Evolutionary conservation across 2,113 vertebrate genomes (phyloP), one percentile per base, ranked within the genome.

Genomic region (Pithys albifrons): DNA sequence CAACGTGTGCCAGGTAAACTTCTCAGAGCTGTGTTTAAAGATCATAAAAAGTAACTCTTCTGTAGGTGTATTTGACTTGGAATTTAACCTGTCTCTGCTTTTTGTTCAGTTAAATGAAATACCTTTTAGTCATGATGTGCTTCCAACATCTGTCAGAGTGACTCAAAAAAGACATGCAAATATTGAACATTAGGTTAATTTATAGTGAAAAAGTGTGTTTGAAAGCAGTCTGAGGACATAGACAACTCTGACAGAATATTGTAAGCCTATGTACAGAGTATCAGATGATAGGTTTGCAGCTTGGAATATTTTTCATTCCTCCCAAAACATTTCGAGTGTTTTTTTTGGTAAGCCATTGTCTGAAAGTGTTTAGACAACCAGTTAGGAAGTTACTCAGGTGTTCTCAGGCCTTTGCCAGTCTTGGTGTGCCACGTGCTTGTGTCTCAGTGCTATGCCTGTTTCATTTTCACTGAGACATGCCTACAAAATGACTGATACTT

Each of bases 1-100:
- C 98, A 99, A 99, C 4, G 99, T 99, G 59, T 99, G 99, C 96
- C 99, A 99, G 99, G 99, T 99, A 98, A 96, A 45, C 23, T n/a
- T 45, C 35, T 45, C 3, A 5, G 62, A 39, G 9, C 51, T 25
- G 8, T 65, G 16, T 83, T 90, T 76, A 49, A 88, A 49, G 49
- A 39, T 59, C 77, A 6, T 71, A n/a, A 45, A 9, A 91, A 65
- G 24, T 78, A 81, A 12, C 7, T 55, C 24, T 52, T 88, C 46
- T 90, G 79, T 54, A 70, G n/a, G 19, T 41, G 2, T 69, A 31
- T 78, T 84, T 91, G 57, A 28, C 6, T 2, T 83, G 58, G 66
- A 25, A 19, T 52, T 37, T 57, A 12, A 12, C 22, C 8, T 78
- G 17, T 85, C 14, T 88, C n/a, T 77, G 10, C 13, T 35, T 70